These are phyloP conservation scores for Blastomussa wellsi DNA, from an alignment of 92 coral and sea anemone species.

Conservation along the genomic window DNA sequence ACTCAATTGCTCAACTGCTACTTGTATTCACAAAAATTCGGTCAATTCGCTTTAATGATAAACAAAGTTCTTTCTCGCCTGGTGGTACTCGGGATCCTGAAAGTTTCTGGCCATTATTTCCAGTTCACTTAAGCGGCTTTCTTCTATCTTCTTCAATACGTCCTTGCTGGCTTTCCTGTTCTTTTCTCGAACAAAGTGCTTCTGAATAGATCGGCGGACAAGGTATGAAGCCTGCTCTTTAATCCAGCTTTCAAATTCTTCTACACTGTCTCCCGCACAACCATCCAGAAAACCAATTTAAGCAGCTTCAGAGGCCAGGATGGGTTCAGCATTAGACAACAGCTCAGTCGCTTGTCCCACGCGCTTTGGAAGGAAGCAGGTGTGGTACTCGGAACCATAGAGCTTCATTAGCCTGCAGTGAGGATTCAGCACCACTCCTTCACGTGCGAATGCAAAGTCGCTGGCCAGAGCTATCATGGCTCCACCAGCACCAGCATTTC, in stretches of 20 bases:
- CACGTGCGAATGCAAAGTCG: constrained; percentile 73
- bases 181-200: constrained; percentile 31
- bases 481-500: constrained; percentile 88
- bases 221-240: constrained; percentile 39
- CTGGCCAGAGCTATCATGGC: constrained; percentile 85
- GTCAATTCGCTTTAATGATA: constrained; percentile 35
- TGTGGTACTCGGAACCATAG: constrained; percentile 82
- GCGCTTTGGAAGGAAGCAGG: constrained; percentile 65
- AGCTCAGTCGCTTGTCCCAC: constrained; percentile 59
- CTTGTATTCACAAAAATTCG: not conserved
- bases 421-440: constrained; percentile 75
- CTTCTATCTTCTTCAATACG: constrained; percentile 49
- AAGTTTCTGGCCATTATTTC: constrained; percentile 62
- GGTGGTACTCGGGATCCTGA: constrained; percentile 58
- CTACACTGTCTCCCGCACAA: constrained; percentile 23
- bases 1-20: not conserved
- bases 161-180: constrained; percentile 26
- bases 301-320: constrained; percentile 55
- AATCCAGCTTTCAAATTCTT: constrained; percentile 46
- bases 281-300: constrained; percentile 60
- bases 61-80: constrained; percentile 61
- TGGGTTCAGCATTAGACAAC: constrained; percentile 47
- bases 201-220: constrained; percentile 18
- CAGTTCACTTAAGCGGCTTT: constrained; percentile 50
- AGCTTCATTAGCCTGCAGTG: constrained; percentile 76